Conservation (phyloP, 2,113 vertebrate species). For the Indri indri region DNA sequence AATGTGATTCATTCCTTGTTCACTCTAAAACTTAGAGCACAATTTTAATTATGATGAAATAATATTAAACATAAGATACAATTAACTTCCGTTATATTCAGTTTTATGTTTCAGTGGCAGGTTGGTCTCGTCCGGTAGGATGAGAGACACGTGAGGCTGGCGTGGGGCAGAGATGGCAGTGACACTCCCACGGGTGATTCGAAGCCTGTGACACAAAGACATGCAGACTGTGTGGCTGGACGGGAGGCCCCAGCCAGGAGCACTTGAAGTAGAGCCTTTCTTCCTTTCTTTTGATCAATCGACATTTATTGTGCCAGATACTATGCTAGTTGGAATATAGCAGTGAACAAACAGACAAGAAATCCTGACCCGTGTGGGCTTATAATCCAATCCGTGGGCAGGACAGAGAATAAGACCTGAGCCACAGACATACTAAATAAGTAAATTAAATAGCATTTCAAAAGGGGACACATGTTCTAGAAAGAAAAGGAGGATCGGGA, state of each 20-base stretch:
- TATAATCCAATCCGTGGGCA: neutral
- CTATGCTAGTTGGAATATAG: neutral
- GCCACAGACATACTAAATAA: neutral
- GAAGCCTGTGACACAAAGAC: neutral
- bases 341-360: neutral
- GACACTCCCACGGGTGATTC: accelerated
- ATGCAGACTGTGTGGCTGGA: neutral
- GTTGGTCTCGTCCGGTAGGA: too few species aligned
- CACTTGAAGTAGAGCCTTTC: neutral
- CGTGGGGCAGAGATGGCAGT: neutral
- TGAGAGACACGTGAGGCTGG: accelerated
- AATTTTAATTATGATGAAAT: neutral
- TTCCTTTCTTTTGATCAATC: neutral
- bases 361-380: neutral
- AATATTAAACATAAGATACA: neutral
- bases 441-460: accelerated
- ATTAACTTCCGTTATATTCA: neutral
- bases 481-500: accelerated
- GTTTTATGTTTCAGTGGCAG: neutral
- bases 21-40: neutral
- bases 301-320: neutral
- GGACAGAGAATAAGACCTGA: too few species aligned
- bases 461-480: neutral
- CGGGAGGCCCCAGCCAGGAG: neutral
- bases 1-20: neutral